A percentile compares a stretch with the other conserved stretches of the same genome.
phyloP scores from a whole-genome alignment of 2,113 vertebrate genomes.

The Urocitellus parryii region DNA sequence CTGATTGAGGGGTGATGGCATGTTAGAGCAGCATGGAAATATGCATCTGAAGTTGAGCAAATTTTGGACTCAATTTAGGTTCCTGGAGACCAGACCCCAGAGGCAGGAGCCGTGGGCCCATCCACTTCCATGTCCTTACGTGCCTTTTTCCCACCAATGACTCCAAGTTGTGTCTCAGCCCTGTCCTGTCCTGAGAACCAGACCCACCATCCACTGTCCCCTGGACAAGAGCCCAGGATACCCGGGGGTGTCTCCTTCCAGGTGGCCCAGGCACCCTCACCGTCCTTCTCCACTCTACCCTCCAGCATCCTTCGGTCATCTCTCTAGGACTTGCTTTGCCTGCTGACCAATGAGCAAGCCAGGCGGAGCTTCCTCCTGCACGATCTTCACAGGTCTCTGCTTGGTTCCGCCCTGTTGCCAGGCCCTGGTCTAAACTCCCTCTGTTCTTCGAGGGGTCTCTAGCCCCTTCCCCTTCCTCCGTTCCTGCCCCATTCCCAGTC shows the following conservation, averaged over 20 bases:
- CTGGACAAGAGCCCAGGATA: not conserved
- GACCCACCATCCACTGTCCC: not conserved
- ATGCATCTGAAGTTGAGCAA: not conserved
- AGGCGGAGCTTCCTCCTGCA: not conserved
- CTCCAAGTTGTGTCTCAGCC: not conserved
- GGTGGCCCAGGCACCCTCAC: not conserved
- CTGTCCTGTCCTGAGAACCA: not conserved
- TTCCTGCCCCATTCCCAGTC: not conserved
- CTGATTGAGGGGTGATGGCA: not conserved
- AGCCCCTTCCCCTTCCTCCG: not conserved
- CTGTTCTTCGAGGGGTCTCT: too few species aligned
- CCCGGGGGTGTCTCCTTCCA: not conserved
- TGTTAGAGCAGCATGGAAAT: not conserved
- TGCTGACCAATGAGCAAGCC: not conserved
- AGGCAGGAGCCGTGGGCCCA: not conserved
- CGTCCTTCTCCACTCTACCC: not conserved
- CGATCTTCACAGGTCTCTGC: not conserved
- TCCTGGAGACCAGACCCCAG: not conserved
- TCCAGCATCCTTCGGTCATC: too few species aligned
- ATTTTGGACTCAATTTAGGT: too few species aligned
- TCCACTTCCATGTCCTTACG: not conserved
- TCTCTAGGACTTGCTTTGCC: not conserved
- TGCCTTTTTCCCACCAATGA: not conserved
- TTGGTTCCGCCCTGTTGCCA: not conserved
- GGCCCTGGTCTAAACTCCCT: not conserved